Evolutionary conservation across 2,113 vertebrate species (phyloP).

Genomic region (Scophthalmus maximus): DNA sequence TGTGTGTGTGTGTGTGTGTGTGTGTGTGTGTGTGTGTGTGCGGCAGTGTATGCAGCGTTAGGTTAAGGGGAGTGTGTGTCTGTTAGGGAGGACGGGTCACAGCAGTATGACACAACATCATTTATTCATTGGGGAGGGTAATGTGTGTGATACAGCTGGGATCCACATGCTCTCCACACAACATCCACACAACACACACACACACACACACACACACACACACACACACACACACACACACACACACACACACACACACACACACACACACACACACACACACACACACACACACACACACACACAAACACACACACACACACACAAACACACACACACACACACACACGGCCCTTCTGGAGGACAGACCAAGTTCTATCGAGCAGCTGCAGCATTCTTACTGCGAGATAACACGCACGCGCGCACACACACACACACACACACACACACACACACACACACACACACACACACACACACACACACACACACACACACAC

Average conservation of each 20-base stretch:
- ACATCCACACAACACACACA: neutral
- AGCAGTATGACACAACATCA: conserved; percentile 63
- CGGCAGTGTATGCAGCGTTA: neutral
- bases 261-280: conserved; percentile 12
- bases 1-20: neutral
- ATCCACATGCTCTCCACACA: conserved; percentile 42
- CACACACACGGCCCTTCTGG: conserved; percentile 43
- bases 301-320: too few species aligned
- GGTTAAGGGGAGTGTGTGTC: conserved; percentile 30
- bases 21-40: neutral
- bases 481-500: conserved; percentile 12
- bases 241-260: neutral
- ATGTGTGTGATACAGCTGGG: conserved; percentile 63
- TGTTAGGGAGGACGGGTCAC: conserved; percentile 43
- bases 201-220: neutral
- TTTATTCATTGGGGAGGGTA: conserved; percentile 64
- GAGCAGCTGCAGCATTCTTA: conserved; percentile 43
- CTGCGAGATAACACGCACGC: conserved; percentile 21
- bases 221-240: conserved; percentile 22
- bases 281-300: too few species aligned
- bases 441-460: conserved; percentile 10
- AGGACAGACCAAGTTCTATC: conserved; percentile 31
- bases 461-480: conserved; percentile 8
- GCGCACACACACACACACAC: conserved; percentile 11
- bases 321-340: neutral